Evolutionary conservation across 1,140 invertebrate species (phyloP).

Genomic region (Drosophila quadrilineata): DNA sequence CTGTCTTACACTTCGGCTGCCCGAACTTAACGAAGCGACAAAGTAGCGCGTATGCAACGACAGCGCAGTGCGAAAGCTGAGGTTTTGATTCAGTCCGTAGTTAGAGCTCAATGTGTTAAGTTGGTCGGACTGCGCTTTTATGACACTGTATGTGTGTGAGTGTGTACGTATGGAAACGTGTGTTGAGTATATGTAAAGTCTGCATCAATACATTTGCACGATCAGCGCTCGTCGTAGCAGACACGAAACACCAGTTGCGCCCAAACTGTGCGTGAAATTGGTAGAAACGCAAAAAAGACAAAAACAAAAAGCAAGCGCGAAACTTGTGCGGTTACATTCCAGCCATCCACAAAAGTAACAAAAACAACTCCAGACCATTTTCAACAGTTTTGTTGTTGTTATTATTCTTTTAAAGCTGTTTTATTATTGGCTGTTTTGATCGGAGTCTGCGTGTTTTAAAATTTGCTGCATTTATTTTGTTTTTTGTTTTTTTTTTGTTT

Average conservation of each 20-base stretch:
- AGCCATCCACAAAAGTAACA: slow-evolving; percentile 1
- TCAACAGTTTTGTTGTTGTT: slow-evolving; percentile 25
- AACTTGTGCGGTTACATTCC: slow-evolving; percentile 29
- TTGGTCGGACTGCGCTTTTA: too few species aligned
- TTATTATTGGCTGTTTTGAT: slow-evolving; percentile 14
- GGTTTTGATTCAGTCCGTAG: too few species aligned
- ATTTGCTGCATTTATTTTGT: not conserved
- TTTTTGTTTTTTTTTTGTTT: slow-evolving; percentile 12
- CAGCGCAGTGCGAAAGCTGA: too few species aligned
- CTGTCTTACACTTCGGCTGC: too few species aligned
- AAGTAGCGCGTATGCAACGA: too few species aligned
- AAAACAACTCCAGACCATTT: slow-evolving; percentile 32
- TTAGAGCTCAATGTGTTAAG: too few species aligned
- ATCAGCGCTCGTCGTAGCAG: too few species aligned
- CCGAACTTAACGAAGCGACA: too few species aligned
- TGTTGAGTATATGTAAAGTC: too few species aligned
- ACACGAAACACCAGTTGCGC: slow-evolving; percentile 25
- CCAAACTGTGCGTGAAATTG: slow-evolving; percentile 72
- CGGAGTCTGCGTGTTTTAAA: slow-evolving; percentile 12
- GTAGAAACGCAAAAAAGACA: slow-evolving; percentile 36
- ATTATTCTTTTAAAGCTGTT: slow-evolving; percentile 4
- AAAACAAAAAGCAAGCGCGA: slow-evolving; percentile 30
- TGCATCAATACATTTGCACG: too few species aligned
- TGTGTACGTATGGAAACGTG: too few species aligned
- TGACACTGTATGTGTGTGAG: too few species aligned